Percentiles rank a stretch among this genome's conserved stretches.
Conservation (phyloP, 2,888 invertebrate genomes). For the Ptychoptera contaminata region DNA sequence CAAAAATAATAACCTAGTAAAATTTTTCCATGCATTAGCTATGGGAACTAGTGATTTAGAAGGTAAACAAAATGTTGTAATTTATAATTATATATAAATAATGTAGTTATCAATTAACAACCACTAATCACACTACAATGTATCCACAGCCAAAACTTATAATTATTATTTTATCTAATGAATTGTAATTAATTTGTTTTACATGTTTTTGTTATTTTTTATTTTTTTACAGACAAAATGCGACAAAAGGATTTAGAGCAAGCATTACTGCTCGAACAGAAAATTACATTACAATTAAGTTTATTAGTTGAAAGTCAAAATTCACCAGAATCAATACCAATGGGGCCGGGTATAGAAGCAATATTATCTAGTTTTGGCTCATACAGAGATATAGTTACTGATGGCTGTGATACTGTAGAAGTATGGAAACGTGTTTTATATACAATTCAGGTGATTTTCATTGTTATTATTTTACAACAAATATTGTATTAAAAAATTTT, state of each 20-base stretch:
- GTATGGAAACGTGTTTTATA: slow-evolving; percentile 64
- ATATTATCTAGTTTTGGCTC: slow-evolving; percentile 28
- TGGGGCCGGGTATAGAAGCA: slow-evolving; percentile 22
- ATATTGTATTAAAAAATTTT: slow-evolving; percentile 18
- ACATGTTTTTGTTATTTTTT: slow-evolving; percentile 1
- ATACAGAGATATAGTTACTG: slow-evolving; percentile 60
- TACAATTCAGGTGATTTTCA: slow-evolving; percentile 20
- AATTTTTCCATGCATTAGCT: slow-evolving; percentile 11
- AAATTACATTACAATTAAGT: slow-evolving; percentile 68
- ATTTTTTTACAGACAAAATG: slow-evolving; percentile 48
- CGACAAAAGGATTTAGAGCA: slow-evolving; percentile 79
- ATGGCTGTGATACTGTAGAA: slow-evolving; percentile 58
- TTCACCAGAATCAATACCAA: slow-evolving; percentile 30
- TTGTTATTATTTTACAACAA: not conserved
- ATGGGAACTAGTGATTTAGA: slow-evolving; percentile 19
- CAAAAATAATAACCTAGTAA: too few relatives aligned
- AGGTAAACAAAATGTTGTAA: slow-evolving; percentile 15
- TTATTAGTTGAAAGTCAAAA: slow-evolving; percentile 44
- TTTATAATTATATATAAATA: not conserved
- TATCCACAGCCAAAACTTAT: too few relatives aligned
- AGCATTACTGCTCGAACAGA: slow-evolving; percentile 72
- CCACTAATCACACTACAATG: not conserved
- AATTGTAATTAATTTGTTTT: not conserved
- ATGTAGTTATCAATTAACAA: not conserved
- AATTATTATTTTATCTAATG: too few relatives aligned